Percentiles rank a stretch among this genome's conserved stretches.
Evolutionary conservation across 2,888 invertebrate species (phyloP).

Genomic region (Tethea ocularis): DNA sequence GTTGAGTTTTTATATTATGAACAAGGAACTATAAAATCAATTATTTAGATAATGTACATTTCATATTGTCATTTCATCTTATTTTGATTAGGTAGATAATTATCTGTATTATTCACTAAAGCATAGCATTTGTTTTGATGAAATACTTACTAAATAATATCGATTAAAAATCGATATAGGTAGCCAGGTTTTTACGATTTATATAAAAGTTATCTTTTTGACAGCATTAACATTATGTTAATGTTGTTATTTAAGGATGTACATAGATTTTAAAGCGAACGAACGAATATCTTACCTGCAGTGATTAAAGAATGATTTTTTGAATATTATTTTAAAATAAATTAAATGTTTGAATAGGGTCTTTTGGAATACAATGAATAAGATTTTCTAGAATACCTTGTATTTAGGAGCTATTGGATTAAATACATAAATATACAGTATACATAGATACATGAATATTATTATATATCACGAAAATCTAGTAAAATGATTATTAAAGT

Average conservation of each 20-base stretch:
- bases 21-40: neutral
- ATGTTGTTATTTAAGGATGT: conserved; percentile 1
- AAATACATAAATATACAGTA: neutral
- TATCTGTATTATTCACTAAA: neutral
- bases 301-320: neutral
- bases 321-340: neutral
- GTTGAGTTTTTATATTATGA: neutral
- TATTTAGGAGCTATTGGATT: neutral
- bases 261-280: neutral
- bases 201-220: neutral
- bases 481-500: neutral
- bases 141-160: neutral
- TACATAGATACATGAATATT: neutral
- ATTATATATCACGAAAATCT: neutral
- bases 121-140: neutral
- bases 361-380: neutral
- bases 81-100: neutral
- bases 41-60: neutral
- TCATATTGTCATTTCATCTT: neutral
- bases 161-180: conserved; percentile 1
- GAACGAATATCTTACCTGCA: neutral
- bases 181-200: neutral
- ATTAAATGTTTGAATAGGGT: neutral
- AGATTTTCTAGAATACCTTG: neutral
- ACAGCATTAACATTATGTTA: neutral